Conservation (phyloP, 2,888 invertebrate species). For the Nomada ruficornis region DNA sequence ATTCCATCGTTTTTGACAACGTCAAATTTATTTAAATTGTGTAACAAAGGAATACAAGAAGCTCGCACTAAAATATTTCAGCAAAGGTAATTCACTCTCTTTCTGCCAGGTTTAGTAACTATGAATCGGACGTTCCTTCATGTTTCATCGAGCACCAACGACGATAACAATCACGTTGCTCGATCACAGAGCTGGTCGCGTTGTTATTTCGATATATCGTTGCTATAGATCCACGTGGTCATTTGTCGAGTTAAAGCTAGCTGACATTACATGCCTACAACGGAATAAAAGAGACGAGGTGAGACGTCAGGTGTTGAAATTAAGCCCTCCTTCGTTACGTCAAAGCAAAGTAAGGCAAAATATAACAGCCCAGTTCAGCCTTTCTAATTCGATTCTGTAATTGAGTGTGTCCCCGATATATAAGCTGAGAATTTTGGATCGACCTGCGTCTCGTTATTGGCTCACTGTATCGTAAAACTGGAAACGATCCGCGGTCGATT, state of each 20-base stretch:
- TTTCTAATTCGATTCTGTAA: constrained; percentile 63
- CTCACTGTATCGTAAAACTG: background rate
- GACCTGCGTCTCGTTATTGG: background rate
- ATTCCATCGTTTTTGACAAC: too few species aligned
- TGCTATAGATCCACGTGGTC: constrained; percentile 13
- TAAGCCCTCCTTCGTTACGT: constrained; percentile 60
- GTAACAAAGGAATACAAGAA: too few species aligned
- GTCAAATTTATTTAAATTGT: too few species aligned
- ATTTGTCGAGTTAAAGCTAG: constrained; percentile 46
- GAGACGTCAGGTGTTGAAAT: constrained; percentile 54
- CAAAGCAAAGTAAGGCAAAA: constrained; percentile 67
- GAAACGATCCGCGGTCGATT: background rate
- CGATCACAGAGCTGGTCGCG: constrained; percentile 25
- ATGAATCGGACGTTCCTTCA: background rate
- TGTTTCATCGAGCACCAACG: background rate
- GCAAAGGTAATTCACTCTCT: background rate
- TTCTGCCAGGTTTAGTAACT: background rate
- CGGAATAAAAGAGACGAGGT: constrained; percentile 10
- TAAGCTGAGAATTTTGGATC: background rate
- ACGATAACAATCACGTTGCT: constrained; percentile 8
- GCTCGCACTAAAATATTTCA: too few species aligned
- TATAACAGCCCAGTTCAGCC: constrained; percentile 56
- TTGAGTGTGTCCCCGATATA: constrained; percentile 43
- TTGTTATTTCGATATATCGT: constrained; percentile 29
- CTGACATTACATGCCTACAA: constrained; percentile 43